These are phyloP conservation scores for Eulemur rufifrons DNA, from an alignment of 2,113 vertebrate species.

Conservation along the genomic window DNA sequence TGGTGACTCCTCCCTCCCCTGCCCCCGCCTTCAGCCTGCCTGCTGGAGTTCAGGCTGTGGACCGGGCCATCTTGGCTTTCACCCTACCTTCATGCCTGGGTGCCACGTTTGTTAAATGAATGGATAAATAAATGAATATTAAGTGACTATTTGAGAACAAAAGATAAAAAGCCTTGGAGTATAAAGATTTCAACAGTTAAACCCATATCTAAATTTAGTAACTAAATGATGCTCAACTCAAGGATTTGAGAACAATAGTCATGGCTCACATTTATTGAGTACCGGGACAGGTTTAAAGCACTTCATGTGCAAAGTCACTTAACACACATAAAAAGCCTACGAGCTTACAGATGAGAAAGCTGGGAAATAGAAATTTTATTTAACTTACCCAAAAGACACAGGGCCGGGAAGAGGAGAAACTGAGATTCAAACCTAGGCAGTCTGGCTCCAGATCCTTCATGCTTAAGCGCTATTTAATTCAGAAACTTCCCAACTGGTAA, in stretches of 20 bases:
- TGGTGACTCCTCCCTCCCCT: neutral
- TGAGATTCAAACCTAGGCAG: neutral
- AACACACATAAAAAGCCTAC: neutral
- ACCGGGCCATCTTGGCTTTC: neutral
- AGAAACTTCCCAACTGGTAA: slow-evolving; percentile 35
- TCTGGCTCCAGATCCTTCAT: neutral
- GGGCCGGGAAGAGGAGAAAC: neutral
- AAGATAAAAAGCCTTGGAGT: neutral
- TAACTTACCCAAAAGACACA: neutral
- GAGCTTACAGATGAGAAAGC: neutral
- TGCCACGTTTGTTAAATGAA: neutral
- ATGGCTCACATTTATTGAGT: neutral
- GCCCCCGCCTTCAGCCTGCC: neutral
- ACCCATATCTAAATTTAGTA: neutral
- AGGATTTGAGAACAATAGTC: neutral
- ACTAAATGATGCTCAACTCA: neutral
- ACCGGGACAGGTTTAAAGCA: neutral
- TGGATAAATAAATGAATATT: neutral
- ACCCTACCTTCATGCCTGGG: neutral
- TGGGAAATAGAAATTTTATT: neutral
- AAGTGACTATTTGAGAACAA: neutral
- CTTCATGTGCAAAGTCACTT: neutral
- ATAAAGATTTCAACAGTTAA: neutral
- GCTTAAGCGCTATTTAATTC: slow-evolving; percentile 10
- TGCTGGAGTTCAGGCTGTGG: neutral